These are phyloP conservation scores for Ceratina japonica DNA, from an alignment of 1,140 invertebrate genomes.

Conservation along the genomic window DNA sequence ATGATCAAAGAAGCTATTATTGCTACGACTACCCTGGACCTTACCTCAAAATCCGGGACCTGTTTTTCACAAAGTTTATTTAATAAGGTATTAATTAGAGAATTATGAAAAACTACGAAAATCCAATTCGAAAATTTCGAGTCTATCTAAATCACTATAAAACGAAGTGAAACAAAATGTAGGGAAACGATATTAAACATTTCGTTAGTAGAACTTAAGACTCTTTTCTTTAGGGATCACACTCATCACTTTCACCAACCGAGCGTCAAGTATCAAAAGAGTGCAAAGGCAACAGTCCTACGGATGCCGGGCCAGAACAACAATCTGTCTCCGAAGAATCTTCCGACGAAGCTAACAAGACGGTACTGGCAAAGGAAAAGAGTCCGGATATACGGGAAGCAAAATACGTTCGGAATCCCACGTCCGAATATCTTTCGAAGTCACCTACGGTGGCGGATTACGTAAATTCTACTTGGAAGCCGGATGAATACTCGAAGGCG, in stretches of 20 bases:
- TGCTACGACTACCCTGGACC: conserved; percentile 64
- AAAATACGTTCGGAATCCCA: conserved; percentile 75
- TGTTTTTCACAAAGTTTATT: conserved; percentile 60
- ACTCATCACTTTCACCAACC: conserved; percentile 55
- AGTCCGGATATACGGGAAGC: conserved; percentile 76
- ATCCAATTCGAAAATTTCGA: background rate
- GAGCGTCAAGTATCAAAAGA: conserved; percentile 63
- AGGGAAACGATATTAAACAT: background rate
- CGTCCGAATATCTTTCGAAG: conserved; percentile 70
- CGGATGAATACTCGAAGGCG: conserved; percentile 75
- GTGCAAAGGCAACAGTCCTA: conserved; percentile 57
- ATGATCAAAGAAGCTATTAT: conserved; percentile 75
- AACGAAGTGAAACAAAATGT: background rate
- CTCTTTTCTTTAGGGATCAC: conserved; percentile 54
- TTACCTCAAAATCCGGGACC: conserved; percentile 63
- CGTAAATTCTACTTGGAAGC: conserved; percentile 76
- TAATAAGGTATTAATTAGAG: conserved; percentile 51
- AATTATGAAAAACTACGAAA: conserved; percentile 6
- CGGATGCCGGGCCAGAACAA: conserved; percentile 57
- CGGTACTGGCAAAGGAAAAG: conserved; percentile 73
- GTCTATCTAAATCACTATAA: background rate
- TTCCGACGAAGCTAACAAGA: conserved; percentile 66
- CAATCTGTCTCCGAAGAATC: conserved; percentile 66
- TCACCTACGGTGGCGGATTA: conserved; percentile 74
- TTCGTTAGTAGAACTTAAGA: background rate